These are phyloP conservation scores for Agraylea sexmaculata DNA, from an alignment of 1,140 invertebrate genomes.

Conservation along the genomic window DNA sequence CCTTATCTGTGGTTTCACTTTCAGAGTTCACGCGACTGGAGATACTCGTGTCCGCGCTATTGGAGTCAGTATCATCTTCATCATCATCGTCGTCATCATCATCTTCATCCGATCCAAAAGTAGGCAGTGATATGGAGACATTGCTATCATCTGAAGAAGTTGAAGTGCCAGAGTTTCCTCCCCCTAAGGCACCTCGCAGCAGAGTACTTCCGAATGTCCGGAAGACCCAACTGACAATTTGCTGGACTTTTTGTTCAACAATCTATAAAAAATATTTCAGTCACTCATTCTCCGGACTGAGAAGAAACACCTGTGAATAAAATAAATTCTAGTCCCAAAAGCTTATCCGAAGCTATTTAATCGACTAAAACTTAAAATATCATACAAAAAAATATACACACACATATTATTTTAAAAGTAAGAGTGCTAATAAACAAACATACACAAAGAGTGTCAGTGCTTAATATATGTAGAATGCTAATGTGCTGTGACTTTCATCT, in stretches of 20 bases:
- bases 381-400: too few relatives aligned
- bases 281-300: too few relatives aligned
- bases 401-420: too few relatives aligned
- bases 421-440: too few relatives aligned
- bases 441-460: too few relatives aligned
- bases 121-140: slow-evolving; percentile 37
- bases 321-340: too few relatives aligned
- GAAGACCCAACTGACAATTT: slow-evolving; percentile 53
- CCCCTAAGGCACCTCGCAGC: slow-evolving; percentile 43
- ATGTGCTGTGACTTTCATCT: too few relatives aligned
- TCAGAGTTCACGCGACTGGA: slow-evolving; percentile 10
- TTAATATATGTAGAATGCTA: too few relatives aligned
- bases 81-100: slow-evolving; percentile 33
- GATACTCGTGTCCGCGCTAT: background rate
- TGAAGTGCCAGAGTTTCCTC: slow-evolving; percentile 28
- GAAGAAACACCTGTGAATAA: too few relatives aligned
- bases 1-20: slow-evolving; percentile 13
- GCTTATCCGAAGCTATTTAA: too few relatives aligned
- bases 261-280: slow-evolving; percentile 64
- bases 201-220: slow-evolving; percentile 53
- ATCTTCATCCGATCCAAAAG: slow-evolving; percentile 34
- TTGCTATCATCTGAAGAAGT: slow-evolving; percentile 24
- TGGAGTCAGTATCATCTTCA: slow-evolving; percentile 10
- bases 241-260: slow-evolving; percentile 64
- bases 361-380: too few relatives aligned